Evolutionary conservation across 2,797 vertebrate genomes (phyloP).

Genomic region (Chiloscyllium punctatum): DNA sequence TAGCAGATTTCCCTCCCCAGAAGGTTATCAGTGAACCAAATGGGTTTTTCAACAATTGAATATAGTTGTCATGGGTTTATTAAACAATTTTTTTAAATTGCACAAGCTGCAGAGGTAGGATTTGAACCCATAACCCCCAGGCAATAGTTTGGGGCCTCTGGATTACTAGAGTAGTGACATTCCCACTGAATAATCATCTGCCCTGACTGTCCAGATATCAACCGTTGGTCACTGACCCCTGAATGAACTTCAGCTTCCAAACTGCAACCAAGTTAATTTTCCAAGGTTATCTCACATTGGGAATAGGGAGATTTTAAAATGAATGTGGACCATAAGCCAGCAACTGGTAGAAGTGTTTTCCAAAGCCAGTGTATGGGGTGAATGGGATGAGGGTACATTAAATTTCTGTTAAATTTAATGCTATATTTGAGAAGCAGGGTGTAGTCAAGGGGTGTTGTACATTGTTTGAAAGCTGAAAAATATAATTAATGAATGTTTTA

Average conservation of each 20-base stretch:
- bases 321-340: too few species aligned
- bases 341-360: too few species aligned
- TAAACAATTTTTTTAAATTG: background rate
- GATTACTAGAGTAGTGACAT: background rate
- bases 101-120: background rate
- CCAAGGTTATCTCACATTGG: background rate
- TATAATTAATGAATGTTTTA: background rate
- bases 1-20: too few species aligned
- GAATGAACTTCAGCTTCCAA: background rate
- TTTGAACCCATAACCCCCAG: background rate
- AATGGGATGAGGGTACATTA: too few species aligned
- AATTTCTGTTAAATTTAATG: background rate
- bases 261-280: background rate
- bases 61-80: too few species aligned
- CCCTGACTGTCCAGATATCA: background rate
- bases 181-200: background rate
- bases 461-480: background rate
- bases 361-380: too few species aligned
- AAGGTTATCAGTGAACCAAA: too few species aligned
- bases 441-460: background rate
- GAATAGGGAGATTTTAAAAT: too few species aligned
- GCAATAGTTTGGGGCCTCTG: background rate
- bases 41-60: too few species aligned
- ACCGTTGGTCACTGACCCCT: background rate
- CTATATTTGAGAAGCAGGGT: background rate